These are phyloP conservation scores for Orientallactaga bullata DNA, from an alignment of 2,113 vertebrate genomes.

Conservation along the genomic window DNA sequence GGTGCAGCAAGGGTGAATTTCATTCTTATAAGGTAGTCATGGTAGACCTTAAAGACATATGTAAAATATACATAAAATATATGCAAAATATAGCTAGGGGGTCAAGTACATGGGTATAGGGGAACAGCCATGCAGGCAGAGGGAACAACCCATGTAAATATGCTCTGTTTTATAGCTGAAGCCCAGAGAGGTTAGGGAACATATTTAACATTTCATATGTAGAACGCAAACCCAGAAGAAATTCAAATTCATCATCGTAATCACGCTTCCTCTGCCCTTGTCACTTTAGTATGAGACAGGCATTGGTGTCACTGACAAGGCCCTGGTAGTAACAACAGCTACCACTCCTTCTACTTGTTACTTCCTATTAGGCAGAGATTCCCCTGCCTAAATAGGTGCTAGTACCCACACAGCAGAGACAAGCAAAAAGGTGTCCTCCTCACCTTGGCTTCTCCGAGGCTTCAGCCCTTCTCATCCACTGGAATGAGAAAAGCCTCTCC, in stretches of 20 bases:
- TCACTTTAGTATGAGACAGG: background rate
- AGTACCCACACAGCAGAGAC: too few species aligned
- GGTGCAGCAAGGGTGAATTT: background rate
- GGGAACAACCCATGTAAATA: background rate
- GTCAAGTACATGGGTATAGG: accelerated
- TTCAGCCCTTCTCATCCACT: background rate
- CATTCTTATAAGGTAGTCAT: background rate
- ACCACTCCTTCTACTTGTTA: background rate
- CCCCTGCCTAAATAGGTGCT: background rate
- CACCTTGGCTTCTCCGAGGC: background rate
- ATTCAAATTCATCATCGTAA: background rate
- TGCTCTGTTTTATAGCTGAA: background rate
- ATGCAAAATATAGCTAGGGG: too few species aligned
- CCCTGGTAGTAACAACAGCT: background rate
- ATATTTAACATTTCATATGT: background rate
- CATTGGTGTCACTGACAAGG: background rate
- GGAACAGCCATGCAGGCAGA: background rate
- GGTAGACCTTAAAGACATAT: too few species aligned
- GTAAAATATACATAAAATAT: too few species aligned
- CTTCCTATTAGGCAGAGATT: too few species aligned
- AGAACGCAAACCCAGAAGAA: background rate
- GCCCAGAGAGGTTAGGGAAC: background rate
- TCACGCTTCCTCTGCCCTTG: background rate
- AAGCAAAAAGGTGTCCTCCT: accelerated
- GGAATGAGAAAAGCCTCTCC: background rate